These are phyloP conservation scores for Otocyon megalotis DNA, from an alignment of 2,113 vertebrate species.

Conservation along the genomic window DNA sequence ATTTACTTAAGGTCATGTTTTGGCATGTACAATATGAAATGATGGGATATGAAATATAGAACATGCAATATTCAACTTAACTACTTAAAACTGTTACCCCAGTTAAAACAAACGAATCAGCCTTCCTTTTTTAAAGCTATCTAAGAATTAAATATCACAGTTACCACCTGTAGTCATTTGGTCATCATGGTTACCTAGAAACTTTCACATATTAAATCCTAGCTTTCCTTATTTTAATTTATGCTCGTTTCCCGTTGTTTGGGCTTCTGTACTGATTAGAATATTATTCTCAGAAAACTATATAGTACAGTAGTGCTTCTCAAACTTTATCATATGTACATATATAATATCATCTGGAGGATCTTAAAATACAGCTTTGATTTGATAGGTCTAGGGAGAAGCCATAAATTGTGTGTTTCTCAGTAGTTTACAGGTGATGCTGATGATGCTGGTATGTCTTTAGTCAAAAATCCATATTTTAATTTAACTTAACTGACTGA, in stretches of 20 bases:
- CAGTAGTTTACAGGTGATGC: neutral
- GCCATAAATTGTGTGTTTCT: neutral
- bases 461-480: conserved; percentile 42
- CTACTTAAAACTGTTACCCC: neutral
- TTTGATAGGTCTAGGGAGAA: neutral
- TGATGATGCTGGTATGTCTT: neutral
- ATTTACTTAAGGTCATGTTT: neutral
- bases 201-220: neutral
- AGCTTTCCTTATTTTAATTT: neutral
- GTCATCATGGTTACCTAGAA: neutral
- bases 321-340: neutral
- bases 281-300: conserved; percentile 14
- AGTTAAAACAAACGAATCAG: neutral
- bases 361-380: conserved; percentile 36
- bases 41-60: neutral
- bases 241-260: neutral
- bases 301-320: neutral
- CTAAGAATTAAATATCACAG: neutral
- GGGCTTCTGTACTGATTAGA: neutral
- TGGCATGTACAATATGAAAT: neutral
- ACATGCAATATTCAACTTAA: neutral
- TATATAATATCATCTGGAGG: neutral
- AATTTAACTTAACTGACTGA: neutral
- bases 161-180: neutral
- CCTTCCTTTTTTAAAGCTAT: neutral